These are phyloP conservation scores for Drosophila parthenogenetica DNA, from an alignment of 2,888 invertebrate species.

Conservation along the genomic window DNA sequence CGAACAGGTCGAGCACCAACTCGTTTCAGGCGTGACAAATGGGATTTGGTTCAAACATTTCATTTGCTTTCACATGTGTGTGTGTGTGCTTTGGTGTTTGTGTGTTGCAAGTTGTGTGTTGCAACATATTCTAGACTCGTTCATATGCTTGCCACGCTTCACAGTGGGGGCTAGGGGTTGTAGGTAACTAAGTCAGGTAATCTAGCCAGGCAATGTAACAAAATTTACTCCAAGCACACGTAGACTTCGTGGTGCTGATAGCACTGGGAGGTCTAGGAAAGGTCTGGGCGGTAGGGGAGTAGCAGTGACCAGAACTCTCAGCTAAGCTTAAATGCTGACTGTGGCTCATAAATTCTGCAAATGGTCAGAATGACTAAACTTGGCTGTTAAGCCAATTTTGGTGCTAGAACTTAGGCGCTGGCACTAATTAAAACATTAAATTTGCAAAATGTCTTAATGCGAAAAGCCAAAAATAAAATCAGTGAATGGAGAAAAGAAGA, in stretches of 20 bases:
- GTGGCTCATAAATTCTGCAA: conserved; percentile 50
- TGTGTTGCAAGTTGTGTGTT: conserved; percentile 28
- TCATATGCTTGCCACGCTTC: conserved; percentile 56
- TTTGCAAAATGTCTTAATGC: conserved; percentile 52
- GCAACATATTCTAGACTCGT: conserved; percentile 56
- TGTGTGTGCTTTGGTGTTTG: conserved; percentile 8
- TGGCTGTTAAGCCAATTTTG: conserved; percentile 20
- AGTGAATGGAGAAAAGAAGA: not conserved
- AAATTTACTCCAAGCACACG: conserved; percentile 45
- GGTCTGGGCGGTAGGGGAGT: not conserved
- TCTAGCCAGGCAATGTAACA: conserved; percentile 38
- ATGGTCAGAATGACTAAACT: conserved; percentile 12
- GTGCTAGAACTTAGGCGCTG: conserved; percentile 15
- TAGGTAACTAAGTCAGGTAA: conserved; percentile 7
- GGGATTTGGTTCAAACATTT: conserved; percentile 58
- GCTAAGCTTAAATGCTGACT: conserved; percentile 50
- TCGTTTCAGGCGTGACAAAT: conserved; percentile 72
- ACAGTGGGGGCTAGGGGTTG: not conserved
- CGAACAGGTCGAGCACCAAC: conserved; percentile 47
- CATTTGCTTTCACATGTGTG: conserved; percentile 9
- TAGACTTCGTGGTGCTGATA: conserved; percentile 34
- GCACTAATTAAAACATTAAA: conserved; percentile 66
- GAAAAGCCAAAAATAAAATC: conserved; percentile 5
- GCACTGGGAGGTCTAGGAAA: too few species aligned
- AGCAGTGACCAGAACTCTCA: conserved; percentile 11